phyloP scores from a whole-genome alignment of 92 coral and sea anemone species.

The Palythoa grandiflora region DNA sequence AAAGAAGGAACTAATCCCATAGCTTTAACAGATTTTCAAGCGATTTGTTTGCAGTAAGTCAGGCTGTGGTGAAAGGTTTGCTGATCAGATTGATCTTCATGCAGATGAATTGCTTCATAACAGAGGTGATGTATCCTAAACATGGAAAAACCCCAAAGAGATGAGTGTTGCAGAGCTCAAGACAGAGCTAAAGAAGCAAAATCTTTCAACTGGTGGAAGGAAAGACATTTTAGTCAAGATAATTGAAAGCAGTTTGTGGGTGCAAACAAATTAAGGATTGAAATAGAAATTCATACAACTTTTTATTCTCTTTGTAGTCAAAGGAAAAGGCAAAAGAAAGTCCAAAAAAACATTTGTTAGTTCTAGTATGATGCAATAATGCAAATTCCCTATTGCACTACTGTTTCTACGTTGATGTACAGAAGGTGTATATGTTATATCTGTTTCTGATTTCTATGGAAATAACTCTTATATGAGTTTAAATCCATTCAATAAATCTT shows the following conservation, averaged over 20 bases:
- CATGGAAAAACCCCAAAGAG: conserved; percentile 56
- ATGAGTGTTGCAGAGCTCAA: conserved; percentile 58
- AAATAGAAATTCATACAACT: not conserved
- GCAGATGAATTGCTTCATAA: conserved; percentile 43
- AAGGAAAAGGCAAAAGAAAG: no score
- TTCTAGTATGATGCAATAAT: no score
- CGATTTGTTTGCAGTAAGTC: conserved; percentile 32
- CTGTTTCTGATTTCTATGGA: no score
- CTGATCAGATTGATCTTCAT: conserved; percentile 42
- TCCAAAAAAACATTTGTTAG: no score
- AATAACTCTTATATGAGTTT: no score
- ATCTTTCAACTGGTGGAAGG: conserved; percentile 57
- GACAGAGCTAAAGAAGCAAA: conserved; percentile 59
- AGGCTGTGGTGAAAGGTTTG: conserved; percentile 59
- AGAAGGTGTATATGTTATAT: no score
- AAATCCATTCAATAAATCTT: no score
- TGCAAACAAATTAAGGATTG: not conserved
- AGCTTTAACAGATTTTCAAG: conserved; percentile 43
- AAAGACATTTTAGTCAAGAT: conserved; percentile 62
- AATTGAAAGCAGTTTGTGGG: conserved; percentile 64
- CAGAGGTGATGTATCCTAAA: conserved; percentile 24
- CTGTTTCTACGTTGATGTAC: no score
- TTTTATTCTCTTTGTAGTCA: no score
- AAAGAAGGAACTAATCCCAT: conserved; percentile 31
- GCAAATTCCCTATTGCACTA: no score